Conservation (phyloP, 2,113 vertebrate genomes). For the Galbula dea region DNA sequence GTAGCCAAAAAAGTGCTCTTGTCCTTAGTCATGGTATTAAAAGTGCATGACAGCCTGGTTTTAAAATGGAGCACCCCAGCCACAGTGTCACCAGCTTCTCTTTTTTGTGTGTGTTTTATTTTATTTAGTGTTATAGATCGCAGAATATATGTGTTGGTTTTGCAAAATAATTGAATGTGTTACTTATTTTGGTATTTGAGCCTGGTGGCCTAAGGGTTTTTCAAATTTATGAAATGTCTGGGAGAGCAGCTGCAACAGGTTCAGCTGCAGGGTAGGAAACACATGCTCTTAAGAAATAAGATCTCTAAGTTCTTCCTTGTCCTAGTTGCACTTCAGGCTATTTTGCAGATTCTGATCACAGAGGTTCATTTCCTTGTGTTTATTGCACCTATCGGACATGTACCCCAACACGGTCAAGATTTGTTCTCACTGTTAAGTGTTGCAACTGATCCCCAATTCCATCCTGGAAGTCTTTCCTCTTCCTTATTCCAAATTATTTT, state of each 20-base stretch:
- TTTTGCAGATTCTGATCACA: neutral
- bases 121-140: neutral
- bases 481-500: rapidly evolving
- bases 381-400: neutral
- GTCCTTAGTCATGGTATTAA: neutral
- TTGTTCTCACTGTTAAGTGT: neutral
- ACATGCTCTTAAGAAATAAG: neutral
- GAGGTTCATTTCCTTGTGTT: neutral
- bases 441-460: neutral
- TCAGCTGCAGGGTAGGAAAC: neutral
- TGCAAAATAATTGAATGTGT: neutral
- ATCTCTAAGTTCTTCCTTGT: neutral
- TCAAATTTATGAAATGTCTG: neutral
- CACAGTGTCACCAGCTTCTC: neutral
- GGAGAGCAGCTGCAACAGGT: neutral
- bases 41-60: neutral
- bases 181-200: neutral
- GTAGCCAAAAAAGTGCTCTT: neutral
- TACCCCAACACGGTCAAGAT: neutral
- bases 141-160: neutral
- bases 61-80: neutral
- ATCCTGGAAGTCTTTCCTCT: neutral
- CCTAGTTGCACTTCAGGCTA: neutral
- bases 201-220: neutral
- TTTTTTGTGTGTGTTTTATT: neutral